phyloP scores from a whole-genome alignment of 92 coral and sea anemone species.

The Zoanthus sansibaricus region DNA sequence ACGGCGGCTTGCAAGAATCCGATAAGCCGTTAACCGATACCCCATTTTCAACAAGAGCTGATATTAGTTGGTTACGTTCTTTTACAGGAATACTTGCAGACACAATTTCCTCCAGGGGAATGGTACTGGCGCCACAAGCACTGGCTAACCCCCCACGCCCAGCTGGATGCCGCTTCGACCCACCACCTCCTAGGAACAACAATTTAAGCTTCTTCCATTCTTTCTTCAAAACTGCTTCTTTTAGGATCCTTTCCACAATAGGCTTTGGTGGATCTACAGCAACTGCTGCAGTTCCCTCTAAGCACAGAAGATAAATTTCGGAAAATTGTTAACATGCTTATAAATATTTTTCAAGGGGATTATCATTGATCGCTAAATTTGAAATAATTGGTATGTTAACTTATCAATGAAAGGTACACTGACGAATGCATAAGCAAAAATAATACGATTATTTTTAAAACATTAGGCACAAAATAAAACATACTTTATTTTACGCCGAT shows the following conservation, averaged over 20 bases:
- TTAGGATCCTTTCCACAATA: conserved; percentile 47
- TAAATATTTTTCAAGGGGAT: neutral
- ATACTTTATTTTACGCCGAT: too few relatives aligned
- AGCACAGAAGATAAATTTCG: neutral
- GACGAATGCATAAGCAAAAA: neutral
- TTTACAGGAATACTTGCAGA: conserved; percentile 31
- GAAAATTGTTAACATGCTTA: neutral
- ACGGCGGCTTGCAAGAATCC: conserved; percentile 69
- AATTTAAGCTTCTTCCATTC: conserved; percentile 82
- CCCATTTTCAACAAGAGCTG: conserved; percentile 79
- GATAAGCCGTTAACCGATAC: conserved; percentile 66
- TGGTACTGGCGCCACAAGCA: conserved; percentile 53
- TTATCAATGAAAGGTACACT: neutral
- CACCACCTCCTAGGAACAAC: conserved; percentile 86
- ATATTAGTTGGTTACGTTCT: conserved; percentile 49
- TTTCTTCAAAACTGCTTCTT: conserved; percentile 46
- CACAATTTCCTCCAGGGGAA: conserved; percentile 81
- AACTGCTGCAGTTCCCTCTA: conserved; percentile 75
- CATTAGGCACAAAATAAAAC: too few relatives aligned
- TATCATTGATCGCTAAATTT: neutral
- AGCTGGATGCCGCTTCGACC: conserved; percentile 54
- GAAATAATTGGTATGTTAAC: neutral
- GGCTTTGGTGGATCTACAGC: conserved; percentile 61
- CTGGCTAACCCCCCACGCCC: conserved; percentile 84
- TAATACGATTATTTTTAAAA: too few relatives aligned